Conservation (phyloP, 2,113 vertebrate species). For the Grallaria varia region DNA sequence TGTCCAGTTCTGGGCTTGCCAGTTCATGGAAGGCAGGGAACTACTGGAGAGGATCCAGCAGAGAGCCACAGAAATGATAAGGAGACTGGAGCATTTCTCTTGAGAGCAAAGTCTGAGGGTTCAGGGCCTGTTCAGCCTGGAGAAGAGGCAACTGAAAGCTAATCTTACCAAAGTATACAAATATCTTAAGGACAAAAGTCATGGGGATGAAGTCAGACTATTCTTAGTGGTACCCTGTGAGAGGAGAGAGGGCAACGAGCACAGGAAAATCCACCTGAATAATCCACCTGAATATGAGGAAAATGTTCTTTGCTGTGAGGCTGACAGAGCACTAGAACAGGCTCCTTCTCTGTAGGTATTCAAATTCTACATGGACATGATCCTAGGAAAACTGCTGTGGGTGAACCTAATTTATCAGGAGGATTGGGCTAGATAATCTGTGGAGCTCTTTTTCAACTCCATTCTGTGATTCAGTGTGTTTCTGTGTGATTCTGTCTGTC, state of each 20-base stretch:
- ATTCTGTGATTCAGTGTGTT: not conserved
- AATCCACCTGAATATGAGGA: not conserved
- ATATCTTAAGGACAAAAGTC: not conserved
- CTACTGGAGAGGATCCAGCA: rapidly evolving
- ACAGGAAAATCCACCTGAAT: not conserved
- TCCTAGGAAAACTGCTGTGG: not conserved
- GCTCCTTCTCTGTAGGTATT: not conserved
- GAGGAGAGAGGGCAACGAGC: not conserved
- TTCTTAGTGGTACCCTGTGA: not conserved
- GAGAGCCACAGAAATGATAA: not conserved
- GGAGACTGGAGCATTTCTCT: not conserved
- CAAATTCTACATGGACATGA: not conserved
- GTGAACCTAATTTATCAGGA: not conserved
- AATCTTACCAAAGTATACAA: not conserved
- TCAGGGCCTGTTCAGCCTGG: not conserved
- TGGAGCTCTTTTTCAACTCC: not conserved
- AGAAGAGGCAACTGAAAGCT: not conserved
- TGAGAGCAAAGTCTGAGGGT: not conserved
- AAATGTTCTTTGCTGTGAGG: not conserved
- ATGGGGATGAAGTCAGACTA: not conserved
- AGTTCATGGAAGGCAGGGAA: not conserved
- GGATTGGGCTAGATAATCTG: too few species aligned
- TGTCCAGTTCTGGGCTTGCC: not conserved
- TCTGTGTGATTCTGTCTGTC: not conserved
- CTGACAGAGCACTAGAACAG: not conserved